Percentiles rank a stretch among this genome's conserved stretches.
These are phyloP conservation scores for Cepaea hortensis DNA, from an alignment of 2,888 invertebrate genomes.

Conservation along the genomic window DNA sequence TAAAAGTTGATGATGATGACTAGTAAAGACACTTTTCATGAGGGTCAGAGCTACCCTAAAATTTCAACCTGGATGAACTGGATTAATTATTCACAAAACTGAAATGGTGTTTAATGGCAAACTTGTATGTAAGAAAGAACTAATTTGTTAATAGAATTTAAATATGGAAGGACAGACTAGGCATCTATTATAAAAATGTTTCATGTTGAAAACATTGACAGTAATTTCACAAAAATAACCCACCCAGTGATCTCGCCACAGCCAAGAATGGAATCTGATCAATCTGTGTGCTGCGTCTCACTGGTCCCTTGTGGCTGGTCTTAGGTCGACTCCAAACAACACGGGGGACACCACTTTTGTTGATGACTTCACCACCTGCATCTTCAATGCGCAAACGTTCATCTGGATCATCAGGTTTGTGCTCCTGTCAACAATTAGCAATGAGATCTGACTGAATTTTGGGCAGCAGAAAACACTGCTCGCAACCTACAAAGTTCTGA, in stretches of 20 bases:
- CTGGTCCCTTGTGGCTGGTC: constrained; percentile 85
- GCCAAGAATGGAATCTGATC: constrained; percentile 82
- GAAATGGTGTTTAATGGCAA: too few relatives aligned
- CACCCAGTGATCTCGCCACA: constrained; percentile 93
- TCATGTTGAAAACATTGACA: neutral
- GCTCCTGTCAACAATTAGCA: constrained; percentile 81
- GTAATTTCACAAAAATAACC: constrained; percentile 25
- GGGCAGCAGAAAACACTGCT: too few relatives aligned
- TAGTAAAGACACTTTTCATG: too few relatives aligned
- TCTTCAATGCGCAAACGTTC: constrained; percentile 88
- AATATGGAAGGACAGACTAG: neutral
- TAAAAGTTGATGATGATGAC: too few relatives aligned
- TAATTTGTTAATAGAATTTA: too few relatives aligned
- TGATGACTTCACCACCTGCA: constrained; percentile 79
- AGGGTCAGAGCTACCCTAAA: too few relatives aligned
- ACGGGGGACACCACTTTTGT: constrained; percentile 90
- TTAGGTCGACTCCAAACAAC: constrained; percentile 97
- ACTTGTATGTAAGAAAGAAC: too few relatives aligned
- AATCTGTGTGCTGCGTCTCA: constrained; percentile 89
- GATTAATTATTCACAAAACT: too few relatives aligned
- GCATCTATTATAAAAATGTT: neutral
- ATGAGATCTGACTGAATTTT: too few relatives aligned
- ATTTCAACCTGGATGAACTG: too few relatives aligned
- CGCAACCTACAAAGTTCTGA: too few relatives aligned
- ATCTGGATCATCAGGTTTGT: constrained; percentile 92